Evolutionary conservation across 2,797 vertebrate species (phyloP), one percentile per base, ranked within the genome.

Genomic region (Trachops cirrhosus): DNA sequence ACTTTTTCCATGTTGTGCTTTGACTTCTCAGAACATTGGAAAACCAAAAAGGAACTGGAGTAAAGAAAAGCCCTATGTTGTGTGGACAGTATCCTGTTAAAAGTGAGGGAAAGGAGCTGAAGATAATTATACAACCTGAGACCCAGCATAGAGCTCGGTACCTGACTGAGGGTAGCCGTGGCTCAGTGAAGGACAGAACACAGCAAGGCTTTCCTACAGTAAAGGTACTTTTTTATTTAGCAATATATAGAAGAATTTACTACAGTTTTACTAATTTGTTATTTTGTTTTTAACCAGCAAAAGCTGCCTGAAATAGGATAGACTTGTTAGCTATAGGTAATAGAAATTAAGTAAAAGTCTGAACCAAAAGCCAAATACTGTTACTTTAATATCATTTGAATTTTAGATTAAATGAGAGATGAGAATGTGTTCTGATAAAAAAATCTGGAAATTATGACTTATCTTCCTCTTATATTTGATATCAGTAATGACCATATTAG

Each of bases 181-280:
- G 99, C 75, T 99, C 99, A 0, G 99, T 99, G 91, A 99, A 99
- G 96, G 99, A 99, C 97, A 98, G 99, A 86, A 99, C 99, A 0
- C 99, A 99, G 96, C 99, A 99, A 98, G 99, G 99, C 93, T 99
- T 99, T 97, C 99, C 99, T 32, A 99, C 99, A 0, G 98, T 99
- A 0, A 99, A 99, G 99, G 99, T 99, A 98, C 26, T 94, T 86
- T 97, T 95, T 54, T 21, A 73, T 9, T 93, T 19, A n/a, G 77
- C 0, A 1, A 7, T 26, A 26, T 44, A 16, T 77, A 64, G 0
- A 80, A 91, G 1, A 91, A 73, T 46, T 26, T 83, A 21, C 24
- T 85, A 37, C 10, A 50, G 6, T 77, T 93, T 95, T 74, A 57
- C 39, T 88, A 50, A 68, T 29, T 68, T 39, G 16, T 85, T 86